These are phyloP conservation scores for Sycophila texana DNA, from an alignment of 2,888 invertebrate genomes.

Conservation along the genomic window DNA sequence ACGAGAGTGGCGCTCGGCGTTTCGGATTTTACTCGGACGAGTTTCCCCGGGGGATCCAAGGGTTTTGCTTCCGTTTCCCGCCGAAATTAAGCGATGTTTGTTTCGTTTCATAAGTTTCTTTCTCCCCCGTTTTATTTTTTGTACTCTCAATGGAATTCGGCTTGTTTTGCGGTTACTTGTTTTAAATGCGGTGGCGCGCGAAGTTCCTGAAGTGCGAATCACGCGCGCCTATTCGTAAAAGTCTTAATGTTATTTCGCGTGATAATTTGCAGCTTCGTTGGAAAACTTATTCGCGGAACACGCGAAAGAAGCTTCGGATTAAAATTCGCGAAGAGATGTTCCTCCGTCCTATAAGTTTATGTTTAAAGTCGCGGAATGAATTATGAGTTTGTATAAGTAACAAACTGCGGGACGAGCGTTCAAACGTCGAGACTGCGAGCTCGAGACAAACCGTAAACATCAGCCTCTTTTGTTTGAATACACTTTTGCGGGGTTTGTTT, in stretches of 20 bases:
- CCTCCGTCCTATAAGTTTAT: not conserved
- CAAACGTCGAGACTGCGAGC: constrained; percentile 15
- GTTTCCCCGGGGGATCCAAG: too few species aligned
- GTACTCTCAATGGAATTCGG: too few species aligned
- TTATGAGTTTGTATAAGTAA: constrained; percentile 1
- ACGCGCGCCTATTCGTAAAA: not conserved
- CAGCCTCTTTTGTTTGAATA: not conserved
- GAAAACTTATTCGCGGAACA: not conserved
- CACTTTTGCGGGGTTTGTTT: too few species aligned
- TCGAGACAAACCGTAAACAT: constrained; percentile 4
- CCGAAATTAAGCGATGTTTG: too few species aligned
- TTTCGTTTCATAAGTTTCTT: too few species aligned
- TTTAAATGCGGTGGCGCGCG: not conserved
- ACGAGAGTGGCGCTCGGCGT: too few species aligned
- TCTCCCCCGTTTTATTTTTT: not conserved
- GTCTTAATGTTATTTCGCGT: not conserved
- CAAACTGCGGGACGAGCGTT: not conserved
- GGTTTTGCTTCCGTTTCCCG: not conserved
- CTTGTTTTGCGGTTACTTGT: not conserved
- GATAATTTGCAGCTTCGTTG: constrained; percentile 11
- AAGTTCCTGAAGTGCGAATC: too few species aligned
- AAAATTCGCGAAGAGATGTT: constrained; percentile 39
- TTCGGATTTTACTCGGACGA: too few species aligned
- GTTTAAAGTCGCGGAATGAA: constrained; percentile 14
- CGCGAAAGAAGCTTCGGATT: constrained; percentile 14